Evolutionary conservation across 2,888 invertebrate genomes (phyloP).

Genomic region (Argyresthia albistria): DNA sequence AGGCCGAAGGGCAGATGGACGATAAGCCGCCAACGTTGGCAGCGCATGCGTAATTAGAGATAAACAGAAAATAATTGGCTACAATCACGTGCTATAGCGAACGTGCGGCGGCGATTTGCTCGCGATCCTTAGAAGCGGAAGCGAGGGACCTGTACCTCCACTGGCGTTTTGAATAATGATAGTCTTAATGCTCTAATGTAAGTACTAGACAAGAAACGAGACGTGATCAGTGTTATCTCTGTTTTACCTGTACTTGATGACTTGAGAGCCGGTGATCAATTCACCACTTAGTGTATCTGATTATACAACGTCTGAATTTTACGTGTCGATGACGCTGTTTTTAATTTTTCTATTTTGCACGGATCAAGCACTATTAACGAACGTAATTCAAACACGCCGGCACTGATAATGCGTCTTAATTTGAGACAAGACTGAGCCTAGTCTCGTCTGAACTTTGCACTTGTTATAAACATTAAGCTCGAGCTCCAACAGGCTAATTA

Average conservation of each 20-base stretch:
- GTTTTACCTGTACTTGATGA: neutral
- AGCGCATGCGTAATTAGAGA: conserved; percentile 71
- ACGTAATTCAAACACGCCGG: neutral
- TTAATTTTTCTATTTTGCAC: no score
- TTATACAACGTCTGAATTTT: no score
- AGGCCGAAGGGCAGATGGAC: conserved; percentile 65
- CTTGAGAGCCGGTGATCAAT: no score
- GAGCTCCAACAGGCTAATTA: conserved; percentile 2
- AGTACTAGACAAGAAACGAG: neutral
- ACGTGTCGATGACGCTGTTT: no score
- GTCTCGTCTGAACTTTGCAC: conserved; percentile 1
- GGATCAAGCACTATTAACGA: neutral
- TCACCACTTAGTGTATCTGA: no score
- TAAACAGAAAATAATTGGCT: conserved; percentile 72
- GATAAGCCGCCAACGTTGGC: conserved; percentile 63
- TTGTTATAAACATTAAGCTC: neutral
- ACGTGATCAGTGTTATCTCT: conserved; percentile 2
- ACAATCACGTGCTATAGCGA: conserved; percentile 59
- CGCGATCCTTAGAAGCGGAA: conserved; percentile 23
- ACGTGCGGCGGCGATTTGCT: conserved; percentile 40
- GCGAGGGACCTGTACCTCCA: conserved; percentile 16
- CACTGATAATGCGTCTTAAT: conserved; percentile 1
- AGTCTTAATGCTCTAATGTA: conserved; percentile 7
- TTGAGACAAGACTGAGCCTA: neutral
- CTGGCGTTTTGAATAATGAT: conserved; percentile 15